Evolutionary conservation across 1,140 invertebrate genomes (phyloP).

Genomic region (Plectrocnemia conspersa): DNA sequence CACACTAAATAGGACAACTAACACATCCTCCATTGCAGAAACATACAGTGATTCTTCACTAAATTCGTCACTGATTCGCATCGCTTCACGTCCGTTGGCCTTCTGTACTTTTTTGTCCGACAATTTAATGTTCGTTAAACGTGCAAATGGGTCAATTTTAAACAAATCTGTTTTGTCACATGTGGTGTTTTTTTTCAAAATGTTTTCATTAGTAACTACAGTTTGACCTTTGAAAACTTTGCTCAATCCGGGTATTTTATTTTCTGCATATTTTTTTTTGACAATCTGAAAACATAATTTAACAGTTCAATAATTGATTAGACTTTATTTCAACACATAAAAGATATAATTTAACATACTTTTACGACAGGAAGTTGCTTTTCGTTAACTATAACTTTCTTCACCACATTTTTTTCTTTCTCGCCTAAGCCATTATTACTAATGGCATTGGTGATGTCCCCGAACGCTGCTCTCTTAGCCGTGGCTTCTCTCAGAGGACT

Average conservation of each 20-base stretch:
- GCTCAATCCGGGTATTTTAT: constrained; percentile 37
- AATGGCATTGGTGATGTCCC: constrained; percentile 70
- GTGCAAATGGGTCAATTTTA: no score
- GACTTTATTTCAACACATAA: no score
- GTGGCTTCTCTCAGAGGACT: constrained; percentile 53
- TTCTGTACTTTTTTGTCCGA: constrained; percentile 15
- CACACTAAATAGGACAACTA: constrained; percentile 37
- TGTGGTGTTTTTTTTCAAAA: no score
- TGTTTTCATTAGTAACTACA: no score
- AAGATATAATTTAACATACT: constrained; percentile 32
- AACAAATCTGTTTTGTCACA: no score
- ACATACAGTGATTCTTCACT: constrained; percentile 63
- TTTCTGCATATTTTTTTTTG: constrained; percentile 42
- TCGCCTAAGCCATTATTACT: constrained; percentile 42
- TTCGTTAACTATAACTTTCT: constrained; percentile 52
- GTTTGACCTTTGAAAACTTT: no score
- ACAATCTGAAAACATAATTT: constrained; percentile 33
- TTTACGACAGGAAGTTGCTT: constrained; percentile 52
- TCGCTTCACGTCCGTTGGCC: constrained; percentile 13
- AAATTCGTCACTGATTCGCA: constrained; percentile 57
- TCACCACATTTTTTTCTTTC: constrained; percentile 42
- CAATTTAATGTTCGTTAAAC: no score
- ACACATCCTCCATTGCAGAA: constrained; percentile 69
- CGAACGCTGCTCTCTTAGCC: constrained; percentile 66
- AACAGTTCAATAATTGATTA: neutral